Evolutionary conservation across 2,113 vertebrate species (phyloP), one percentile per base, ranked within the genome.

Genomic region (Asarcornis scutulata): DNA sequence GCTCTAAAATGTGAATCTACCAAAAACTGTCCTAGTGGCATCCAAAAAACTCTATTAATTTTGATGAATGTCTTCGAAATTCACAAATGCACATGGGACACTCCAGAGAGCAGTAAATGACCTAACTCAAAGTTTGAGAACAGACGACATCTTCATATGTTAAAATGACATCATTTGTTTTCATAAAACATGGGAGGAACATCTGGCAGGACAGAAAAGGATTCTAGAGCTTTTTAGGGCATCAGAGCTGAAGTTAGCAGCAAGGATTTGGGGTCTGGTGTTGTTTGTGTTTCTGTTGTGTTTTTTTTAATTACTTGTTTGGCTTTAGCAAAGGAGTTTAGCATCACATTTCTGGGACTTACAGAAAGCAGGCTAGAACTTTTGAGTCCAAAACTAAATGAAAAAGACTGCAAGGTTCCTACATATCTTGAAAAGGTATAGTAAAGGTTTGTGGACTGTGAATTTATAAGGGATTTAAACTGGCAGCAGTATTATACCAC

Each of bases 91-190:
- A 83, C 94, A 73, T 63, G 86, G 75, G 93, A 94, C 74, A 62
- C 29, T 92, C 92, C 36, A 50, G 74, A 94, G 84, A 84, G 71
- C 81, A 76, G 67, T 59, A 79, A 95, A 79, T 66, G 84, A 96
- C 74, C 93, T 93, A 87, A 93, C 40, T 55, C 44, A 71, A 95
- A 77, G 66, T 56, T 44, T 76, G 72, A 95, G 81, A 96, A 95
- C 82, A 95, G 82, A 97, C 83, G 87, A 95, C 66, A 95, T 91
- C 94, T 95, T 97, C 91, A 92, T 95, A 31, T 73, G n/a, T 75
- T 95, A 87, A 95, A 94, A 95, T 95, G 17, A 94, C 72, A 88
- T 96, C 71, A 95, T 94, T 52, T 97, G 78, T 95, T 96, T 96
- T 91, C 87, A 83, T 83, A 94, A 87, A 95, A 87, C 78, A 85